Evolutionary conservation across 2,113 vertebrate genomes (phyloP), one percentile per base, ranked within the genome.

Genomic region (Cyprinodon tularosa): DNA sequence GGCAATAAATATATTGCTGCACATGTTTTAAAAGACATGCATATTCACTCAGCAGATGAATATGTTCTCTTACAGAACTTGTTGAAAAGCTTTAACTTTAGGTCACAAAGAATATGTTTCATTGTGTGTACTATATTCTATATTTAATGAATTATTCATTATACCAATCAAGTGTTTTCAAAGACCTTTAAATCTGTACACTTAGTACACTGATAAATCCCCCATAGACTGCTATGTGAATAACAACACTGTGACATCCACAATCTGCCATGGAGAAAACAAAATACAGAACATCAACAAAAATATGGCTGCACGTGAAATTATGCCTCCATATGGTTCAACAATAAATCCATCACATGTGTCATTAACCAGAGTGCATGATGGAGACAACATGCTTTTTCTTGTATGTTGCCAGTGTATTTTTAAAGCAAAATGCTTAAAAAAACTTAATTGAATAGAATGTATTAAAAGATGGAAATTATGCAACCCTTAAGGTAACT

Each of bases 401-500:
- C 45, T 70, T 68, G n/a, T 81, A 68, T 77, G 42, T 68, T 69
- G 66, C 64, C 53, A 71, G 64, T 61, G 64, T 77, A 67, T 66
- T 44, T 38, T 62, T 63, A 42, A 74, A 74, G 64, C 85, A 72
- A 65, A 73, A 69, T 64, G 29, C n/a, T 53, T 64, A 68, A 76
- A 68, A 76, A 73, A 77, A 68, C 57, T 73, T 80, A 90, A 86
- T 92, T 86, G n/a, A 81, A 79, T 57, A 40, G 71, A 80, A 80
- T 78, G 78, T 85, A 81, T 83, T 86, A 39, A 77, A 78, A 84
- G 67, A 68, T 75, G 68, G 72, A 82, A 89, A 88, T 86, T 77
- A 83, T 66, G 36, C 65, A 76, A 50, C 71, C 90, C 86, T 87
- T 20, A 22, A 74, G 89, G 82, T 75, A 79, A 59, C 68, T 77